Percentiles rank a stretch among this genome's conserved stretches.
Evolutionary conservation across 2,888 invertebrate genomes (phyloP).

Genomic region (Eumerus sabulonum): DNA sequence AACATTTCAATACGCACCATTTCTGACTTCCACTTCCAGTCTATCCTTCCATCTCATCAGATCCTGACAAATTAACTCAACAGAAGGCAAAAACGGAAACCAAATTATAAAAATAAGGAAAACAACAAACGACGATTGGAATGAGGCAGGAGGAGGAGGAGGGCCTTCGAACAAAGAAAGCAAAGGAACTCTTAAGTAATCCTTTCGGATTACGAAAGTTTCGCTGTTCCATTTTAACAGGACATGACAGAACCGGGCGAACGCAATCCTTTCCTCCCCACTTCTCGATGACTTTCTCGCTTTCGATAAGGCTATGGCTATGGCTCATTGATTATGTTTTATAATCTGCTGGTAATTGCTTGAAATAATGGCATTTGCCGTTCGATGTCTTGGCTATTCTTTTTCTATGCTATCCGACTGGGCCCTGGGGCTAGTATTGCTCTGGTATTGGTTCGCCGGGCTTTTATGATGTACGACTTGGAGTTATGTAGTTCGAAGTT

Average conservation of each 20-base stretch:
- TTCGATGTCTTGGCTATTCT: constrained; percentile 12
- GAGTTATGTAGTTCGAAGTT: too few species aligned
- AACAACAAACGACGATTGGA: constrained; percentile 1
- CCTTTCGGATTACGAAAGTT: constrained; percentile 65
- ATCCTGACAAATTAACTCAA: constrained; percentile 48
- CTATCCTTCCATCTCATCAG: background rate
- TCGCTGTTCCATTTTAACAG: constrained; percentile 40
- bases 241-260: background rate
- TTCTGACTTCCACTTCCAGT: background rate
- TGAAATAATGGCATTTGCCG: constrained; percentile 53
- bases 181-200: constrained; percentile 60
- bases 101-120: constrained; percentile 12
- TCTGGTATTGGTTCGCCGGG: too few species aligned
- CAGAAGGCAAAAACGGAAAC: constrained; percentile 7
- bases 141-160: background rate
- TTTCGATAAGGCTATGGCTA: constrained; percentile 15
- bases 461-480: too few species aligned
- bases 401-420: background rate
- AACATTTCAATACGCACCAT: constrained; percentile 22
- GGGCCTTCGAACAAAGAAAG: too few species aligned
- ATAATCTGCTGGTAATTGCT: constrained; percentile 64
- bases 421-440: too few species aligned
- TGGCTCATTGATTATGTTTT: constrained; percentile 66
- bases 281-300: constrained; percentile 49
- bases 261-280: constrained; percentile 55